Evolutionary conservation across 2,797 vertebrate species (phyloP), one percentile per base, ranked within the genome.

Genomic region (Anguilla pacifica): DNA sequence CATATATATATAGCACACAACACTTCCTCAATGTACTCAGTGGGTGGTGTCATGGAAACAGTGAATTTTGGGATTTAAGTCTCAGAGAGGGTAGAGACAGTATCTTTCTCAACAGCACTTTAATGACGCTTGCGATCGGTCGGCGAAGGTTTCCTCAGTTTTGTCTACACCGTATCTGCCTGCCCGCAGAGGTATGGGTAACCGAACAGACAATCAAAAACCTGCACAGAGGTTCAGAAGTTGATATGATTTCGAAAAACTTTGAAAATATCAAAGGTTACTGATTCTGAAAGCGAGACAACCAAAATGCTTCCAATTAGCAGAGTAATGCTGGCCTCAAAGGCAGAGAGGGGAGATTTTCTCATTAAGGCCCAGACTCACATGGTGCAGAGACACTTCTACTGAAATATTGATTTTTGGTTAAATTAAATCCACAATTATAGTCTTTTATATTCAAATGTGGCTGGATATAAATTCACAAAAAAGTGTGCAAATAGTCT

Each of bases 201-300:
- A 84, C 84, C 84, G 55, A 84, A 84, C 84, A 59, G 43, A 86
- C 49, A 49, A 51, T 89, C 81, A 84, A 59, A 86, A 61, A 39
- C 39, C 61, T 67, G 49, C 57, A 67, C 31, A 83, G 88, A 49
- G 83, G 88, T 84, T 86, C 31, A 83, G 88, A 49, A 84, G 88
- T 84, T 86, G 83, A 83, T 79, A 87, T 84, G 51, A 89, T 89
- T 82, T 84, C 64, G 31, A 83, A 46, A 85, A 72, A 88, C 87
- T 82, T 85, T 88, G 87, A 88, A 64, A 64, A 55, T 79, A 89
- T 89, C 86, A 86, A 89, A 87, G 88, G 88, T 84, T 84, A 77
- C 64, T 57, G 64, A 57, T 84, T 70, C 43, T 86, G 55, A 86
- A 43, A 51, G 57, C n/a, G n/a, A 67, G 86, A 84, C 79, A 85